phyloP scores from a whole-genome alignment of 2,888 invertebrate genomes.

The Ctenicera cuprea region DNA sequence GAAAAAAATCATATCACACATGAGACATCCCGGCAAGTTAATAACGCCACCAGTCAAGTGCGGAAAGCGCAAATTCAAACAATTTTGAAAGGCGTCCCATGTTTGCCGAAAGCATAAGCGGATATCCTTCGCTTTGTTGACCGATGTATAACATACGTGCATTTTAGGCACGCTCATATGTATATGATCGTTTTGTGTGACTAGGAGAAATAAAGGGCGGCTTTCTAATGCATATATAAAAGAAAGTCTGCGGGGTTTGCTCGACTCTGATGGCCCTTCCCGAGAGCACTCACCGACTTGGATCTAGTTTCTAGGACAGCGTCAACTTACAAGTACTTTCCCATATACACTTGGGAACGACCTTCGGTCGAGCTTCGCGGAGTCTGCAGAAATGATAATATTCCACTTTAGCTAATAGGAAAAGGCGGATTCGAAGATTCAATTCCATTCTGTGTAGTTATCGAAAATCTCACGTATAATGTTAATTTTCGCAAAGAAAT shows the following conservation, averaged over 20 bases:
- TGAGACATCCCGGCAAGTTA: constrained; percentile 3
- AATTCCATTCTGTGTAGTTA: background rate
- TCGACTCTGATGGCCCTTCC: constrained; percentile 34
- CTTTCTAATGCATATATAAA: constrained; percentile 30
- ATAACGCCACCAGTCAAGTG: constrained; percentile 18
- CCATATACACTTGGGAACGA: constrained; percentile 44
- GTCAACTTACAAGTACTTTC: constrained; percentile 48
- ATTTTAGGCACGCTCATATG: constrained; percentile 19
- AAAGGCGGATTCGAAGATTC: constrained; percentile 19
- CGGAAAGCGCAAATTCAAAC: constrained; percentile 33
- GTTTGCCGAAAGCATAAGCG: constrained; percentile 35
- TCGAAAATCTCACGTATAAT: constrained; percentile 1
- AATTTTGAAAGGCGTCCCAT: constrained; percentile 27
- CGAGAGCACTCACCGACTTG: constrained; percentile 42
- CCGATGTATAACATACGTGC: constrained; percentile 35
- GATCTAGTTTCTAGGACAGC: constrained; percentile 51
- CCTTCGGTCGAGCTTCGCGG: constrained; percentile 26
- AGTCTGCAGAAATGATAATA: constrained; percentile 38
- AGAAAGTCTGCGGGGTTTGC: constrained; percentile 1
- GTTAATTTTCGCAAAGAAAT: background rate
- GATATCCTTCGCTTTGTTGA: constrained; percentile 23
- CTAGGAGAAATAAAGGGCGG: background rate
- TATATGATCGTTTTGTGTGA: background rate
- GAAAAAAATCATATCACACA: constrained; percentile 61
- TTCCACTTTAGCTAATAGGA: constrained; percentile 44